Base-by-base conservation (phyloP, 2,888 invertebrate genomes). In the Apodemia zela region DNA sequence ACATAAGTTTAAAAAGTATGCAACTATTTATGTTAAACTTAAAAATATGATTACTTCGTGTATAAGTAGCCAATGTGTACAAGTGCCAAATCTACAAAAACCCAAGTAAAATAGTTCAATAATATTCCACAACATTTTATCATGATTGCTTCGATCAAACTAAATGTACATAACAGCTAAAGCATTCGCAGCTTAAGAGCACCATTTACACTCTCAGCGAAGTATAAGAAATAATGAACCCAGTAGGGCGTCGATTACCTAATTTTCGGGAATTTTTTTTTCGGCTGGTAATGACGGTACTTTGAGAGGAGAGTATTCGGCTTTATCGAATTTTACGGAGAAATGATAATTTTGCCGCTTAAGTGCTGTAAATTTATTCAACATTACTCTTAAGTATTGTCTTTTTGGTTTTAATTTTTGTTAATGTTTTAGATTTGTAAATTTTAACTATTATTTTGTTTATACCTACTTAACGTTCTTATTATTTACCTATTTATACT, bases 171-270 rank as follows among this genome's bases (percentile, higher is more conserved):
- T 25, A 54, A 54, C 25, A 25, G 25, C 54, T 54, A 54, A 54
- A 54, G 54, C 54, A 54, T 54, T 54, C 11, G 25, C 54, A 21
- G 54, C 54, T 54, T 54, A 54, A 54, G 54, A 54, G 15, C 25
- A 54, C 29, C 29, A 54, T 54, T 54, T 54, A 54, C 54, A 25
- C 51, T 25, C 25, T 54, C 25, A 54, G 54, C 54, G 29, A 54
- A 54, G 60, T 60, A 60, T 45, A 38, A 45, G 21, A 38, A 60
- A 60, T 60, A 45, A 45, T 60, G 57, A 57, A 60, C 42, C 4
- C 60, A 42, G 21, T 42, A 21, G 60, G 38, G 60, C 38, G 60
- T 38, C 60, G 60, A 60, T 60, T 60, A 45, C 60, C 60, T 60
- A 38, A 60, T 60, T 60, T 60, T 60, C 21, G 42, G 60, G 25